Conservation (phyloP, 2,113 vertebrate species). For the Myiozetetes cayanensis region DNA sequence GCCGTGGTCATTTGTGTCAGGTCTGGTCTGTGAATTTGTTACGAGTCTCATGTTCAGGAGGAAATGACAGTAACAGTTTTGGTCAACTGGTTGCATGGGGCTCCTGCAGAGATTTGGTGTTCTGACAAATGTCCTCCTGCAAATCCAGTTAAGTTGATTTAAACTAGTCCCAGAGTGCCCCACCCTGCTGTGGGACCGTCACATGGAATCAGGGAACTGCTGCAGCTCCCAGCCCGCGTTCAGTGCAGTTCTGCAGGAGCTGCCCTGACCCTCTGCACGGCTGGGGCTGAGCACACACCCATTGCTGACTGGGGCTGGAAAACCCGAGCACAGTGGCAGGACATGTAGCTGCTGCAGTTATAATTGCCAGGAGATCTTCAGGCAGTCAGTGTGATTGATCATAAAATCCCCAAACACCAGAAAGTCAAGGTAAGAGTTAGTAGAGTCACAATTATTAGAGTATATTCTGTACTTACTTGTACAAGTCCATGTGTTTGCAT, state of each 20-base stretch:
- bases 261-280: fast-evolving
- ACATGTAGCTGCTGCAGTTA: neutral
- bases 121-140: neutral
- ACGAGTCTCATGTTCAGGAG: neutral
- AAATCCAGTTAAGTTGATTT: neutral
- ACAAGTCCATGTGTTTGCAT: neutral
- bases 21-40: neutral
- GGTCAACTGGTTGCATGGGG: neutral
- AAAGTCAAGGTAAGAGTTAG: neutral
- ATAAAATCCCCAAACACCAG: neutral
- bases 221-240: neutral
- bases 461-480: neutral
- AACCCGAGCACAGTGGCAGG: neutral
- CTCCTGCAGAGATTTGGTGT: constrained; percentile 13
- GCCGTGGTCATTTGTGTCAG: neutral
- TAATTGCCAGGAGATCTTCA: neutral
- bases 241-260: neutral
- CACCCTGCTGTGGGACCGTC: neutral
- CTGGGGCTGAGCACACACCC: neutral
- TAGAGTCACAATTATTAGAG: fast-evolving
- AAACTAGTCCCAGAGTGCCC: neutral
- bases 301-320: neutral
- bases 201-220: fast-evolving
- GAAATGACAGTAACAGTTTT: constrained; percentile 30
- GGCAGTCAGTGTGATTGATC: neutral